Base-by-base conservation (phyloP, 2,888 invertebrate genomes). In the Julus scandinavius region DNA sequence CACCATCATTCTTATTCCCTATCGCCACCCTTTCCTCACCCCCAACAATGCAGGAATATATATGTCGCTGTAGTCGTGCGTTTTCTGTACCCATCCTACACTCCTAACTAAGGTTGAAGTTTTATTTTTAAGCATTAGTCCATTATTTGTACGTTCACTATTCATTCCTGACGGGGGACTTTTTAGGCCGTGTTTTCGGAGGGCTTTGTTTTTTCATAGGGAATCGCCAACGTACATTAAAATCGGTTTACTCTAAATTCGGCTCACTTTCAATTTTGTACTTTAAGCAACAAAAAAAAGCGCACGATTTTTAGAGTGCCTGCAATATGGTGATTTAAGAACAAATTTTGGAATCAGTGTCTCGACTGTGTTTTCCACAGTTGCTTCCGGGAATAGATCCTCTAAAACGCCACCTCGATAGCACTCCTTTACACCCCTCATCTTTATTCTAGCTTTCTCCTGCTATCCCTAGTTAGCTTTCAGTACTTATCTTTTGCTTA, bases 101-200 rank as follows among this genome's bases (percentile, higher is more conserved):
- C 63, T 17, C 63, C 63, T 63, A 63, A 63, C 63, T 63, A 63
- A 63, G 63, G 63, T 63, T 63, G 20, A 63, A 63, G 63, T 63
- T 63, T 63, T 58, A n/a, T 63, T 63, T 63, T 63, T 63, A 63
- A n/a, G 20, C 63, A 63, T 63, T 63, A 63, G 63, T 63, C 20
- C 63, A 63, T 63, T 63, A 63, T 63, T 63, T 63, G 63, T 63
- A 63, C 63, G 63, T 63, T 63, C n/a, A 63, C 63, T 63, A 63
- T 63, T 63, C 63, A 63, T 63, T 63, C 63, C 63, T 63, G 63
- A 63, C 6, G 17, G 63, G 9, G 20, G 63, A 63, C 63, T 63
- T 63, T 63, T 63, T 63, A 63, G 63, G n/a, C 63, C 17, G 63
- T 63, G 5, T 63, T 63, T n/a, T 17, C 20, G 63, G 63, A 63